Evolutionary conservation across 2,888 invertebrate species (phyloP).

Genomic region (Resseliella maxima): DNA sequence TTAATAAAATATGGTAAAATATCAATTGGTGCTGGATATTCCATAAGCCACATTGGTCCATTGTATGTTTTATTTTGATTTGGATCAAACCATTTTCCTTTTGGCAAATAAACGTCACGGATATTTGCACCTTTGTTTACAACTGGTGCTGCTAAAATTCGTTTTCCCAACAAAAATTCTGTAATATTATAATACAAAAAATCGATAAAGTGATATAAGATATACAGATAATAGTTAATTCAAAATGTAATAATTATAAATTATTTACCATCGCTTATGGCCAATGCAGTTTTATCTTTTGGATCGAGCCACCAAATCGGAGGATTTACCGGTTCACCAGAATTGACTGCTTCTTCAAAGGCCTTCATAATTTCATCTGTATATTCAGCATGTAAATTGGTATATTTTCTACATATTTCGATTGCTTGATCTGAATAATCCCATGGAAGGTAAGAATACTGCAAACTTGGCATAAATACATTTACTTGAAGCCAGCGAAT

Average conservation of each 20-base stretch:
- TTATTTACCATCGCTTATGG: slow-evolving; percentile 71
- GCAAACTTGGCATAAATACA: slow-evolving; percentile 80
- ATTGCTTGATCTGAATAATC: slow-evolving; percentile 74
- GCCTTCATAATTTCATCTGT: slow-evolving; percentile 73
- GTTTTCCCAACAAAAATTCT: slow-evolving; percentile 85
- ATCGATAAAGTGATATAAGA: neutral
- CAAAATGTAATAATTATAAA: slow-evolving; percentile 55
- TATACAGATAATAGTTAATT: neutral
- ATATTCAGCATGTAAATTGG: slow-evolving; percentile 74
- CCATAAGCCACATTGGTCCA: slow-evolving; percentile 74
- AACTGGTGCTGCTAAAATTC: slow-evolving; percentile 83
- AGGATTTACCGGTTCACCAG: slow-evolving; percentile 77
- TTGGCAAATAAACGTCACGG: slow-evolving; percentile 81
- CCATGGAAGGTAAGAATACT: slow-evolving; percentile 84
- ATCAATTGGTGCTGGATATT: slow-evolving; percentile 76
- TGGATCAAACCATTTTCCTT: slow-evolving; percentile 78
- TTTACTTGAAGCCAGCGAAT: slow-evolving; percentile 82
- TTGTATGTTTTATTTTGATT: slow-evolving; percentile 67
- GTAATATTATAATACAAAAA: slow-evolving; percentile 61
- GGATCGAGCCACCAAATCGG: slow-evolving; percentile 91
- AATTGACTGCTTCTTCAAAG: slow-evolving; percentile 71
- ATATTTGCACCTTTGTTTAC: slow-evolving; percentile 71
- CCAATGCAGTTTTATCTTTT: slow-evolving; percentile 72
- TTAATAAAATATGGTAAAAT: slow-evolving; percentile 77
- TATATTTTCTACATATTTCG: slow-evolving; percentile 73